Conservation (phyloP, 2,797 vertebrate genomes). For the Enteromius radiatus region DNA sequence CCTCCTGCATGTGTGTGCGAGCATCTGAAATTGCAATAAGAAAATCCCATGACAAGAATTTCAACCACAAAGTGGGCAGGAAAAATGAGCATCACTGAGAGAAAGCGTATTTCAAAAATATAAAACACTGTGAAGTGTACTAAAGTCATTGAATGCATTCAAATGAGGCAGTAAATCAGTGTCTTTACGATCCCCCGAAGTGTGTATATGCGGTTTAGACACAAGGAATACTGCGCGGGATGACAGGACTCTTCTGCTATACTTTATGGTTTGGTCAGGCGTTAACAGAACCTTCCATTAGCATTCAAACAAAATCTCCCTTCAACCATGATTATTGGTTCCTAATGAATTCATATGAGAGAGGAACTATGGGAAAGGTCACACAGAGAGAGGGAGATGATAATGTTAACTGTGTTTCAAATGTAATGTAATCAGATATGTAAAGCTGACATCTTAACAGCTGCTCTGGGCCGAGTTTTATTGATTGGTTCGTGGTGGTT, state of each 20-base stretch:
- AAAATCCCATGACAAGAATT: slow-evolving; percentile 41
- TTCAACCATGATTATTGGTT: slow-evolving; percentile 39
- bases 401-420: slow-evolving; percentile 35
- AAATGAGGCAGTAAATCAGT: slow-evolving; percentile 48
- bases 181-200: slow-evolving; percentile 38
- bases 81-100: slow-evolving; percentile 44
- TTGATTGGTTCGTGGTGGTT: slow-evolving; percentile 47
- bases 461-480: slow-evolving; percentile 36
- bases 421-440: slow-evolving; percentile 54
- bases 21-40: slow-evolving; percentile 45
- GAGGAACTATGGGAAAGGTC: slow-evolving; percentile 49
- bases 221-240: slow-evolving; percentile 31
- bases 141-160: slow-evolving; percentile 41
- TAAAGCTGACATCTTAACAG: slow-evolving; percentile 47
- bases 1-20: slow-evolving; percentile 25
- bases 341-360: slow-evolving; percentile 25
- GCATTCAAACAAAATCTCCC: slow-evolving; percentile 49
- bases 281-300: slow-evolving; percentile 53
- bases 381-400: slow-evolving; percentile 24
- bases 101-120: slow-evolving; percentile 43
- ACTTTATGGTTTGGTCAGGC: slow-evolving; percentile 50
- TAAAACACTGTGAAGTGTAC: slow-evolving; percentile 23
- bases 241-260: slow-evolving; percentile 38
- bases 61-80: slow-evolving; percentile 37
- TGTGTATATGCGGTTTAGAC: slow-evolving; percentile 42